These are phyloP conservation scores for Mythimna lalbum DNA, from an alignment of 2,888 invertebrate genomes.

Conservation along the genomic window DNA sequence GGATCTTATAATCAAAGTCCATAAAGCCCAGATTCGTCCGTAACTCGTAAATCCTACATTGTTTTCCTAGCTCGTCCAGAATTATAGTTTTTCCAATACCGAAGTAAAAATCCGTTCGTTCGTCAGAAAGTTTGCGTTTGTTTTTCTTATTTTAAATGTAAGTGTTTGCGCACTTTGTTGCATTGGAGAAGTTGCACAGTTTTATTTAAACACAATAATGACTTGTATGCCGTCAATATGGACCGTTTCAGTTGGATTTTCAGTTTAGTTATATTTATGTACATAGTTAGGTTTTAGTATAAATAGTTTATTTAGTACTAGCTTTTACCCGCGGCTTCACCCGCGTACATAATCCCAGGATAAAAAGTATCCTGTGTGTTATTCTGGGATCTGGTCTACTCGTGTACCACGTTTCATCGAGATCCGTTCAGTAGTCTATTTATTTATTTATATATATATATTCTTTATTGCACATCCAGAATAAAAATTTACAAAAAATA, in stretches of 20 bases:
- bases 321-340: too few relatives aligned
- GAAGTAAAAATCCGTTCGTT: conserved; percentile 18
- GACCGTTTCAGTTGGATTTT: neutral
- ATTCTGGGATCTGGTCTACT: too few relatives aligned
- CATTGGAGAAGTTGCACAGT: conserved; percentile 8
- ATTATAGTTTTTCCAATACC: conserved; percentile 50
- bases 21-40: neutral
- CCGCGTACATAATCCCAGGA: too few relatives aligned
- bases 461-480: too few relatives aligned
- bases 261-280: too few relatives aligned
- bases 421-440: too few relatives aligned
- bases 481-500: too few relatives aligned
- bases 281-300: too few relatives aligned
- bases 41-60: conserved; percentile 26
- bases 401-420: too few relatives aligned
- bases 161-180: conserved; percentile 38
- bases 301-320: too few relatives aligned
- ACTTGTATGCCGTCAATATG: conserved; percentile 13
- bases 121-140: conserved; percentile 11
- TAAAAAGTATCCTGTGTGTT: too few relatives aligned
- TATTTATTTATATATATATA: too few relatives aligned
- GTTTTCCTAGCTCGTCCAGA: conserved; percentile 22
- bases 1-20: neutral
- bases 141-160: conserved; percentile 23
- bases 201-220: conserved; percentile 44